Percentiles rank a stretch among this genome's conserved stretches.
Conservation (phyloP, 2,888 invertebrate species). For the Dolichomitus sp. region DNA sequence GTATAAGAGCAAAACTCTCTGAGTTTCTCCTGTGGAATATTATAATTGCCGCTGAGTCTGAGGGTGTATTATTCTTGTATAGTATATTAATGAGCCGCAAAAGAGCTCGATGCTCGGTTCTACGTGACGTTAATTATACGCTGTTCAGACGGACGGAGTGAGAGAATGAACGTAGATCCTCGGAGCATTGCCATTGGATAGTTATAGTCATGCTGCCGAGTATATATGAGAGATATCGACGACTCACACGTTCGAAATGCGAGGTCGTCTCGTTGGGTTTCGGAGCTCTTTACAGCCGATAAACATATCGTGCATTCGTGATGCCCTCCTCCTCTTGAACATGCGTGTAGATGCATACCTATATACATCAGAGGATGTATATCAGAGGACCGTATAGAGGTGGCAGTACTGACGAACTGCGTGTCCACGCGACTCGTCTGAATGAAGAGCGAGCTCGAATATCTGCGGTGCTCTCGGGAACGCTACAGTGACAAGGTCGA, state of each 20-base stretch:
- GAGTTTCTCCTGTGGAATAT: slow-evolving; percentile 7
- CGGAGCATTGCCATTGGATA: neutral
- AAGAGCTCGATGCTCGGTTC: slow-evolving; percentile 50
- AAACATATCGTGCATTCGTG: slow-evolving; percentile 39
- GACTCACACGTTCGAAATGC: slow-evolving; percentile 56
- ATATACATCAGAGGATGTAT: neutral
- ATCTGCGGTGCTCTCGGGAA: slow-evolving; percentile 33
- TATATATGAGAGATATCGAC: slow-evolving; percentile 35
- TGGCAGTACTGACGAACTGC: slow-evolving; percentile 38
- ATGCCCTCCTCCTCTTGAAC: slow-evolving; percentile 1
- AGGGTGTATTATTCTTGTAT: neutral
- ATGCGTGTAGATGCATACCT: neutral
- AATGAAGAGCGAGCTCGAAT: slow-evolving; percentile 51
- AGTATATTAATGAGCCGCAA: slow-evolving; percentile 56
- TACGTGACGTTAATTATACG: slow-evolving; percentile 56
- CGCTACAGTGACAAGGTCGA: slow-evolving; percentile 71
- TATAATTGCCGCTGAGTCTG: slow-evolving; percentile 30
- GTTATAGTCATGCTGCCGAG: slow-evolving; percentile 20
- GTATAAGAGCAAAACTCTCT: neutral
- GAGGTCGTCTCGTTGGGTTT: slow-evolving; percentile 42
- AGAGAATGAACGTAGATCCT: slow-evolving; percentile 22
- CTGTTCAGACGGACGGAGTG: slow-evolving; percentile 28
- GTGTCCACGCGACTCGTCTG: slow-evolving; percentile 62
- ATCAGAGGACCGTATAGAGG: slow-evolving; percentile 39
- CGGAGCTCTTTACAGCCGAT: slow-evolving; percentile 55